Evolutionary conservation across 2,113 vertebrate genomes (phyloP).

Genomic region (Lota lota): DNA sequence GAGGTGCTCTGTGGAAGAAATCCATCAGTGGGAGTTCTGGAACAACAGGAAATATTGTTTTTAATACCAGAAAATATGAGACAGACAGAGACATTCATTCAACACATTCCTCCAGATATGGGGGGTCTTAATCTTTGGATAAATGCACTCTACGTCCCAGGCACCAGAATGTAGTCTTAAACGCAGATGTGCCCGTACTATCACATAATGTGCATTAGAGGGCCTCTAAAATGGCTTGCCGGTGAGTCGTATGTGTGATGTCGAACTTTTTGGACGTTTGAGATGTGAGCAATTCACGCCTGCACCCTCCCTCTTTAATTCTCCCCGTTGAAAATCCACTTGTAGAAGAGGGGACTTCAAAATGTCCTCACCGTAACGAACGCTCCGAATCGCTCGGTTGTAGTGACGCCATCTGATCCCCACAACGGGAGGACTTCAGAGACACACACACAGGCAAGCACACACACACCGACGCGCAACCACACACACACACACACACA

Average conservation of each 20-base stretch:
- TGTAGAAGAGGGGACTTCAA: not conserved
- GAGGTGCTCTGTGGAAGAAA: not conserved
- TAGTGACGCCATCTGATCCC: not conserved
- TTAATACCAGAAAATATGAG: constrained; percentile 38
- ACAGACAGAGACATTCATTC: constrained; percentile 18
- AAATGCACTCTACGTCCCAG: not conserved
- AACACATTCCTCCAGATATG: constrained; percentile 18
- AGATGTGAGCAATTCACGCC: too few species aligned
- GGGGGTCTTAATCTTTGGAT: constrained; percentile 13
- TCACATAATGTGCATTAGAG: too few species aligned
- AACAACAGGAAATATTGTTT: constrained; percentile 55
- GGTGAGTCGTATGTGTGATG: too few species aligned
- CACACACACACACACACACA: too few species aligned
- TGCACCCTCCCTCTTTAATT: too few species aligned
- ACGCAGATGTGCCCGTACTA: too few species aligned
- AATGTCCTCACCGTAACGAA: not conserved
- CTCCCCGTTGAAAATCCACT: not conserved
- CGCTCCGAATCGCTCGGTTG: not conserved
- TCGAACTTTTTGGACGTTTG: too few species aligned
- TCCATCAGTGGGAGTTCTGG: not conserved
- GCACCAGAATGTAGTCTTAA: too few species aligned
- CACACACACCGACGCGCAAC: too few species aligned
- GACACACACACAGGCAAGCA: not conserved
- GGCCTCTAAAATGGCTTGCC: too few species aligned
- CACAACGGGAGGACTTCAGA: not conserved